A percentile compares a stretch with the other conserved stretches of the same genome.
Conservation (phyloP, 2,888 invertebrate species). For the Drosophila mettleri region DNA sequence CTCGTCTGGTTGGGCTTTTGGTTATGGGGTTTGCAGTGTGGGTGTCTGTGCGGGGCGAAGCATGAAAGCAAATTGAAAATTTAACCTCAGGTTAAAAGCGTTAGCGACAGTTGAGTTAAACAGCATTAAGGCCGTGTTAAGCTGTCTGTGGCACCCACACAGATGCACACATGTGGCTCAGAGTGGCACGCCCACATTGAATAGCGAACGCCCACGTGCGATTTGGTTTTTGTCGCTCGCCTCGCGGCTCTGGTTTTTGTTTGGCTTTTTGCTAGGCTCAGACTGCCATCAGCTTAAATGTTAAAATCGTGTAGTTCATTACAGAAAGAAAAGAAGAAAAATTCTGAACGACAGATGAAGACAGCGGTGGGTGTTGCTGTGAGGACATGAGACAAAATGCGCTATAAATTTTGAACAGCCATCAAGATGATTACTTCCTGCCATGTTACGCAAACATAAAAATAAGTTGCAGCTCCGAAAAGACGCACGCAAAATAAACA, state of each 20-base stretch:
- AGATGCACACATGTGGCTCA: slow-evolving; percentile 21
- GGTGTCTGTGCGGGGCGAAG: slow-evolving; percentile 52
- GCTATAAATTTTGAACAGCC: slow-evolving; percentile 79
- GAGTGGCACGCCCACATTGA: slow-evolving; percentile 51
- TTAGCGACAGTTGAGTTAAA: slow-evolving; percentile 79
- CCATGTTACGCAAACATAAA: slow-evolving; percentile 75
- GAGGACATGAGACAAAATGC: slow-evolving; percentile 45
- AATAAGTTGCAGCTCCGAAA: slow-evolving; percentile 70
- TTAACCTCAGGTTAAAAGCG: slow-evolving; percentile 79
- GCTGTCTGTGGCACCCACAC: slow-evolving; percentile 66
- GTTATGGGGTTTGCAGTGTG: slow-evolving; percentile 30
- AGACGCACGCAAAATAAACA: slow-evolving; percentile 70
- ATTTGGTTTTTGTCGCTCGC: slow-evolving; percentile 43
- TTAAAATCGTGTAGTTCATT: slow-evolving; percentile 78
- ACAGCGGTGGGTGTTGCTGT: slow-evolving; percentile 6
- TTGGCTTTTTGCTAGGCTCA: slow-evolving; percentile 49
- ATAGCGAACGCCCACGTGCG: slow-evolving; percentile 49
- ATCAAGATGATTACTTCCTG: slow-evolving; percentile 81
- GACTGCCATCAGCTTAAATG: slow-evolving; percentile 64
- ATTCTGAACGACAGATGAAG: neutral
- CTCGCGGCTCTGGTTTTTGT: slow-evolving; percentile 56
- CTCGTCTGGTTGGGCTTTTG: slow-evolving; percentile 28
- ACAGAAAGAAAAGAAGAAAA: slow-evolving; percentile 20
- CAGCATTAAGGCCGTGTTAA: slow-evolving; percentile 77
- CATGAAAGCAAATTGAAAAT: slow-evolving; percentile 76